A percentile compares a stretch with the other conserved stretches of the same genome.
Conservation (phyloP, 1,140 invertebrate genomes). For the Drosophila obscura region DNA sequence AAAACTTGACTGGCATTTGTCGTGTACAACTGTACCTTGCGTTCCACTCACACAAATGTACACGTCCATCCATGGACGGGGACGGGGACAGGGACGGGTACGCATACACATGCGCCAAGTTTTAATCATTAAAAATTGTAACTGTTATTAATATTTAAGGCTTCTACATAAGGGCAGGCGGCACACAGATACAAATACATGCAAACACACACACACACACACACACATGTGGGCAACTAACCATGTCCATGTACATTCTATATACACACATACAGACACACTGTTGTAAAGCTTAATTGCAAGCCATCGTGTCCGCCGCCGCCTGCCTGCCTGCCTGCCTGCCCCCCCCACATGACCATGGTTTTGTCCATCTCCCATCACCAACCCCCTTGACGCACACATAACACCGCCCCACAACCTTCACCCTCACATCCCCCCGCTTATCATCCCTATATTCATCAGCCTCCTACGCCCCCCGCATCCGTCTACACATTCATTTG, state of each 20-base stretch:
- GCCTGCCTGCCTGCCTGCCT: background rate
- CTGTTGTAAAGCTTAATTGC: conserved; percentile 68
- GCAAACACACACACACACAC: background rate
- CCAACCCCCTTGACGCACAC: conserved; percentile 15
- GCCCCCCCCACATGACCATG: conserved; percentile 24
- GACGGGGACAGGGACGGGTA: conserved; percentile 1
- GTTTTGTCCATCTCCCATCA: background rate
- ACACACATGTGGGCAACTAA: conserved; percentile 45
- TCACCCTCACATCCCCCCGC: background rate
- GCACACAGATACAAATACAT: conserved; percentile 18
- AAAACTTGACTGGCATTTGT: conserved; percentile 57
- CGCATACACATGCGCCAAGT: conserved; percentile 72
- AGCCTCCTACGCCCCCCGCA: background rate
- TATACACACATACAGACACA: conserved; percentile 6
- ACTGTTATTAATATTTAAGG: conserved; percentile 82
- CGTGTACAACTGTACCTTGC: conserved; percentile 70
- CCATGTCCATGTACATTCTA: conserved; percentile 30
- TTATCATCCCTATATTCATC: background rate
- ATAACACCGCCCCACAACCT: too few relatives aligned
- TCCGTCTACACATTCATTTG: conserved; percentile 7
- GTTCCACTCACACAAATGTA: conserved; percentile 22
- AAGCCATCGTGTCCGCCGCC: conserved; percentile 69
- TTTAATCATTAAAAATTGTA: conserved; percentile 83
- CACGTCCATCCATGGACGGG: conserved; percentile 13
- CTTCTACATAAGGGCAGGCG: conserved; percentile 54